Base-by-base conservation (phyloP, 1,140 invertebrate species). In the Leptonema lineaticorne region DNA sequence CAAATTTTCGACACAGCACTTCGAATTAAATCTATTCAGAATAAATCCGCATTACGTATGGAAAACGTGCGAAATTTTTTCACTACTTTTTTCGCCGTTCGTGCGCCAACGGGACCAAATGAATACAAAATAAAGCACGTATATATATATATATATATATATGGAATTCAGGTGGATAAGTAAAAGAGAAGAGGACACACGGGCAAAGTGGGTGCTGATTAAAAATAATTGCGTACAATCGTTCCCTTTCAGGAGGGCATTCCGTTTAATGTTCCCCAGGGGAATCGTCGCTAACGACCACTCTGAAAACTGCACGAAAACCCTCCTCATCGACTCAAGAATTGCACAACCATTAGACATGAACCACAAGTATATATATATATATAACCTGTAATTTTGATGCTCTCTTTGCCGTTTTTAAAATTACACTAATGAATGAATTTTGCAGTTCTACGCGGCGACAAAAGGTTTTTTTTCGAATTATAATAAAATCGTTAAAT, bases 201-300 rank as follows among this genome's bases (percentile, higher is more conserved):
- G 33, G 4, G 22, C n/a, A 37, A 62, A 33, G 30, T 27, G 59
- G 37, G 16, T 46, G 46, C 62, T 64, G 62, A 64, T 64, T 64
- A 64, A 64, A 64, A 64, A 53, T 64, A 64, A 64, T 64, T 64
- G 62, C 62, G 20, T 64, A 64, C 62, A 64, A 64, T 64, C 45
- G 29, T 64, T 64, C 29, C 45, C 62, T 64, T 64, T 64, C 62
- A 64, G 27, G 26, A 41, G 62, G 37, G 30, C 24, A 64, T 64
- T 64, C 18, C 33, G 28, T 50, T 64, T 64, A 64, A 64, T 64
- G 30, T 64, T 50, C 29, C n/a, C 29, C 37, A 16, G 8, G 16
- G 33, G 59, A 45, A 37, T 11, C 9, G 16, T 60, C 58, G 16
- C 58, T 60, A 60, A 60, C 58, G 30, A 60, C 30, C 9, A 16